Conservation (phyloP, 2,888 invertebrate genomes). For the Galeopsomyia nigrocyanea region DNA sequence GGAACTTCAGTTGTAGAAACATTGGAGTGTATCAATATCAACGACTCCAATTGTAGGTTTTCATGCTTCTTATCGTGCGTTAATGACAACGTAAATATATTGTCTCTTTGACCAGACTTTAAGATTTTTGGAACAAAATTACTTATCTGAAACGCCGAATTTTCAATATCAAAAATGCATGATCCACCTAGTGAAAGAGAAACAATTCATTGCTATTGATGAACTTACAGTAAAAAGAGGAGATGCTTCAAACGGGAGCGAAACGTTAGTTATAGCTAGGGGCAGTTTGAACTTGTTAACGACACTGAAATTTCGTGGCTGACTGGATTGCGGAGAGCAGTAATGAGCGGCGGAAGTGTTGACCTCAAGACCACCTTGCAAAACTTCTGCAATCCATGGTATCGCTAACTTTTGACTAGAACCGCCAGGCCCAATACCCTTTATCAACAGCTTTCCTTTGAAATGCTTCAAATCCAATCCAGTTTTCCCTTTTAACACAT, state of each 20-base stretch:
- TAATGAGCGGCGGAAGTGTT: conserved; percentile 72
- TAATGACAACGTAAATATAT: conserved; percentile 73
- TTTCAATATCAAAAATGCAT: not conserved
- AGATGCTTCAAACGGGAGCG: conserved; percentile 74
- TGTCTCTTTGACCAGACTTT: conserved; percentile 73
- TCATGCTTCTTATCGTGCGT: conserved; percentile 70
- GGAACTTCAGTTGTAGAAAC: conserved; percentile 80
- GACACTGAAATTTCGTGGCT: conserved; percentile 73
- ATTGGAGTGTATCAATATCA: conserved; percentile 80
- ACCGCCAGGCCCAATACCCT: conserved; percentile 65
- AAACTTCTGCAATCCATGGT: conserved; percentile 76
- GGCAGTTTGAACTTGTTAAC: conserved; percentile 82
- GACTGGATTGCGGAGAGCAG: conserved; percentile 64
- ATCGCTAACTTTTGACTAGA: conserved; percentile 71
- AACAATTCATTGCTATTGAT: not conserved
- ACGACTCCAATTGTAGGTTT: conserved; percentile 74
- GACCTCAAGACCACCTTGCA: conserved; percentile 74
- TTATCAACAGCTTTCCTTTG: conserved; percentile 73
- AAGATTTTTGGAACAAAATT: conserved; percentile 75
- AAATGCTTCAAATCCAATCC: conserved; percentile 72
- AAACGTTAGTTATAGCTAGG: conserved; percentile 80
- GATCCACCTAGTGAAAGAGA: not conserved
- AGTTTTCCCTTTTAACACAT: conserved; percentile 70
- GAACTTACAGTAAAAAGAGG: conserved; percentile 74
- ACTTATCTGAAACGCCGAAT: conserved; percentile 70